Evolutionary conservation across 2,888 invertebrate species (phyloP).

Genomic region (Phalangium opilio): DNA sequence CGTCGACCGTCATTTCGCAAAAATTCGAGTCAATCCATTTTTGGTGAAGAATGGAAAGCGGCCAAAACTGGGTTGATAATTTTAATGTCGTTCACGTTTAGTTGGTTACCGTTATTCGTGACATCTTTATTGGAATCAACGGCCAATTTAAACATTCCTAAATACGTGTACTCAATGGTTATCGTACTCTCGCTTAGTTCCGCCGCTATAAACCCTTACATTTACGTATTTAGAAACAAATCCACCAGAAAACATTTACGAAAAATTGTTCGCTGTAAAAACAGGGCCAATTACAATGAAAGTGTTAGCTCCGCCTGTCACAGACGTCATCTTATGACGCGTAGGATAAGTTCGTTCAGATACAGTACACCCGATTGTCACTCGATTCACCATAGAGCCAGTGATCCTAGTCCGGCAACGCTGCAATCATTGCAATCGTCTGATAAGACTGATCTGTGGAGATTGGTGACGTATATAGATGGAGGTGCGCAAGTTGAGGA

Average conservation of each 20-base stretch:
- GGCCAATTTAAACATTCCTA: slow-evolving; percentile 30
- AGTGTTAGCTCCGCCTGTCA: too few species aligned
- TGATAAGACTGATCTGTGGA: too few species aligned
- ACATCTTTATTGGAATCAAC: slow-evolving; percentile 31
- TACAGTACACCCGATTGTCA: too few species aligned
- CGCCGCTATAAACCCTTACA: slow-evolving; percentile 50
- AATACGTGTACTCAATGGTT: slow-evolving; percentile 34
- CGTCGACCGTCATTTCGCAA: slow-evolving; percentile 69
- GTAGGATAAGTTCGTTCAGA: too few species aligned
- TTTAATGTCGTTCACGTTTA: slow-evolving; percentile 47
- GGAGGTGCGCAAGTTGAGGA: too few species aligned
- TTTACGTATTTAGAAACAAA: slow-evolving; percentile 59
- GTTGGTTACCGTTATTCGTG: slow-evolving; percentile 40
- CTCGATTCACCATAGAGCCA: too few species aligned
- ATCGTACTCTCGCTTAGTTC: slow-evolving; percentile 41
- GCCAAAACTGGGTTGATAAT: slow-evolving; percentile 69
- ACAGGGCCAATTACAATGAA: too few species aligned
- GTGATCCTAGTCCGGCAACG: too few species aligned
- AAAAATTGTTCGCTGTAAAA: too few species aligned
- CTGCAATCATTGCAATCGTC: too few species aligned
- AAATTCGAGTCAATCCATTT: slow-evolving; percentile 42
- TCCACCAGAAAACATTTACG: slow-evolving; percentile 33
- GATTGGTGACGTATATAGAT: too few species aligned
- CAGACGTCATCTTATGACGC: too few species aligned
- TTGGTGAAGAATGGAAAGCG: slow-evolving; percentile 73